Percentiles rank a stretch among this genome's conserved stretches.
phyloP scores from a whole-genome alignment of 1,140 invertebrate genomes.

The Ganaspis sp. region DNA sequence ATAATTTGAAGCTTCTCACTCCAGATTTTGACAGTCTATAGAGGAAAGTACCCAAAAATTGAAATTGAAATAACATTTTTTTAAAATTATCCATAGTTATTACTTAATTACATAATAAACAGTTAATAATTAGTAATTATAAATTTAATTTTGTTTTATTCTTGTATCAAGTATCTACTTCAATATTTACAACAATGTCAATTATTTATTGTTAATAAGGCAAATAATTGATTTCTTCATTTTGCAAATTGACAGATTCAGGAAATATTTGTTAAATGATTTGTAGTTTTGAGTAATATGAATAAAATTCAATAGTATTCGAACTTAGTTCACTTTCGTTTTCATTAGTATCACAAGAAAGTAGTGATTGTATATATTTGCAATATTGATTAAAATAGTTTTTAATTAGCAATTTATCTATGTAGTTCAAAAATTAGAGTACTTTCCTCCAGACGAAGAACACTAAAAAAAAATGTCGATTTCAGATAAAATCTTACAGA shows the following conservation, averaged over 20 bases:
- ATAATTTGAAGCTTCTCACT: constrained; percentile 4
- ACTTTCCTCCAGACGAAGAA: constrained; percentile 11
- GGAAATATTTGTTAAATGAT: too few species aligned
- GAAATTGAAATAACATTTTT: neutral
- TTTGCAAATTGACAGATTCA: too few species aligned
- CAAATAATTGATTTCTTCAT: too few species aligned
- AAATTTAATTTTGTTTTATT: too few species aligned
- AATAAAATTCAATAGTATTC: neutral
- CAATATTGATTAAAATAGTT: neutral
- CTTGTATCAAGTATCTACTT: too few species aligned
- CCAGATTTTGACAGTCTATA: neutral
- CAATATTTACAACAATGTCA: too few species aligned
- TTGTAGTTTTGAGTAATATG: neutral
- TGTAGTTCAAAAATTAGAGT: neutral
- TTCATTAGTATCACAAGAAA: neutral
- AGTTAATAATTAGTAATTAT: too few species aligned
- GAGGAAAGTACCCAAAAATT: neutral
- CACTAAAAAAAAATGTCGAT: neutral
- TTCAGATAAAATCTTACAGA: neutral
- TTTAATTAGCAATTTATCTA: neutral
- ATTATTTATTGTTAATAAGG: too few species aligned
- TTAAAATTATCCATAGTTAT: too few species aligned
- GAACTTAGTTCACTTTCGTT: constrained; percentile 14
- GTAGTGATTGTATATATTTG: constrained; percentile 3
- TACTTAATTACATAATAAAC: too few species aligned